Conservation (phyloP, 2,888 invertebrate genomes). For the Automeris io region DNA sequence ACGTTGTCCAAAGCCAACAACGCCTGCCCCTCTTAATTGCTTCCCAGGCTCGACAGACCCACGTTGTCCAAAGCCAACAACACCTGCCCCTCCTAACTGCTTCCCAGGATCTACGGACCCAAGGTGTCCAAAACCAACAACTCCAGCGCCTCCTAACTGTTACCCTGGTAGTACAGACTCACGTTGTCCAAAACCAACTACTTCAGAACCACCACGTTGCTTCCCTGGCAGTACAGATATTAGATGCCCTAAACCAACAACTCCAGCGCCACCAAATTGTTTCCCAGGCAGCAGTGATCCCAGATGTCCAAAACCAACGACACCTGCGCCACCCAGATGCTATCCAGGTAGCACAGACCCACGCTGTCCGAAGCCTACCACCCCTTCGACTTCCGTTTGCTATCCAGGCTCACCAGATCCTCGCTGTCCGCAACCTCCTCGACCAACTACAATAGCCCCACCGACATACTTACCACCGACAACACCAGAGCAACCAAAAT, state of each 20-base stretch:
- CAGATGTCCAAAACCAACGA: slow-evolving; percentile 20
- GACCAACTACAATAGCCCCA: too few species aligned
- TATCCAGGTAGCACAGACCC: slow-evolving; percentile 33
- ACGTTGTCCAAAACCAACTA: slow-evolving; percentile 31
- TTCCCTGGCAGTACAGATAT: slow-evolving; percentile 25
- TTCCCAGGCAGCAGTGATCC: slow-evolving; percentile 26
- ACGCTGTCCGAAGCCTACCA: slow-evolving; percentile 28
- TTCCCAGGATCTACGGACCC: slow-evolving; percentile 21
- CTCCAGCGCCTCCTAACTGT: slow-evolving; percentile 20
- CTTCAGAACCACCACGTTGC: slow-evolving; percentile 17
- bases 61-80: slow-evolving; percentile 21
- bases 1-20: slow-evolving; percentile 32
- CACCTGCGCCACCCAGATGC: slow-evolving; percentile 21
- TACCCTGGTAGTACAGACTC: slow-evolving; percentile 19
- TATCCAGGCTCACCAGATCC: slow-evolving; percentile 24
- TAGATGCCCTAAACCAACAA: slow-evolving; percentile 32
- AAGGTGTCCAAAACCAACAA: slow-evolving; percentile 20
- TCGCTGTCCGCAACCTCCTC: slow-evolving; percentile 26
- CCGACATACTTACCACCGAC: too few species aligned
- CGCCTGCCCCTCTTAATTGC: slow-evolving; percentile 20
- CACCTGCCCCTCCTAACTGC: slow-evolving; percentile 14
- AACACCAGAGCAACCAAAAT: slow-evolving; percentile 15
- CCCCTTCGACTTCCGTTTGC: slow-evolving; percentile 20
- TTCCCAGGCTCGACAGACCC: slow-evolving; percentile 26
- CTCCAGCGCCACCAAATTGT: slow-evolving; percentile 20